Base-by-base conservation (phyloP, 1,140 invertebrate genomes). In the Laupala kohalensis region DNA sequence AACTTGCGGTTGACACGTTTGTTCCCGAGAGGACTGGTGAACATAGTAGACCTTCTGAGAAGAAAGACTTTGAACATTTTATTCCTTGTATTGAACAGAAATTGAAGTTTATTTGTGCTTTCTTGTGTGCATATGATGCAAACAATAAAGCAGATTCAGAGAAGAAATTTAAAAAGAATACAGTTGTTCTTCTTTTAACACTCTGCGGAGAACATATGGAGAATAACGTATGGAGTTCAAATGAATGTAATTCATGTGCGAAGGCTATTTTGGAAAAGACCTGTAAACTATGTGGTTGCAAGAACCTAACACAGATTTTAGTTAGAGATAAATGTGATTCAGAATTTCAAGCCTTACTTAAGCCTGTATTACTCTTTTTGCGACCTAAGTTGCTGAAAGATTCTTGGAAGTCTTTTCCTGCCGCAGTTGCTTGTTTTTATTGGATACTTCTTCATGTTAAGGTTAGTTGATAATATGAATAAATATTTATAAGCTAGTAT, bases 381-480 rank as follows among this genome's bases (percentile, higher is more conserved):
- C 78, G 80, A 69, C 80, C 77, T 30, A 83, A 81, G 69, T 74
- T 84, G 53, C 68, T 80, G 25, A 80, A 80, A 72, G 76, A 81
- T 67, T 79, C 76, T 19, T 84, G 83, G 83, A 83, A 83, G 75
- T 76, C 68, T 68, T 82, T 78, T 77, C 83, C 83, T 23, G 78
- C 79, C 13, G 78, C 82, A 65, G 75, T 82, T 13, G 27, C 74
- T 72, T 81, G 78, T 75, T 84, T 82, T 28, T 78, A 78, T 69
- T 84, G 82, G 82, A 63, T 84, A 13, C 70, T 84, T 19, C 73
- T 75, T 69, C 75, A 79, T 74, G 30, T 79, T 9, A 76, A 79
- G 72, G 80, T 81, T 67, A 62, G 72, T 53, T 63, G 25, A 64
- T 69, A 28, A 69, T 67, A 24, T 29, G 64, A 29, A 62, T n/a